Evolutionary conservation across 1,140 invertebrate genomes (phyloP).

Genomic region (Aphaenogaster rudis): DNA sequence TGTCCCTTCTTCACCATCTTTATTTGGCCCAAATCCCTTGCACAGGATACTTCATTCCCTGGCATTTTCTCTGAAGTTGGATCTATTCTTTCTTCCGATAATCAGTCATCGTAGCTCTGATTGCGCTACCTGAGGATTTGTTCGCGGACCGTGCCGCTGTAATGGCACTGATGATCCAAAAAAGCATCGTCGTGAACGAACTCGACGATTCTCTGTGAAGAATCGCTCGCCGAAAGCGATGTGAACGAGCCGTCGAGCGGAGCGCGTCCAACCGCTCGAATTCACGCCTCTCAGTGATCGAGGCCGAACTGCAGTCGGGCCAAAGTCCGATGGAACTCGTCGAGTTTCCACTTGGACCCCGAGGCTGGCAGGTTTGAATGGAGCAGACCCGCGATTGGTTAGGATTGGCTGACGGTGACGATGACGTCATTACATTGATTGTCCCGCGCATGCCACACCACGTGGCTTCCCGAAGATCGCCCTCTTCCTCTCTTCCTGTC

Average conservation of each 20-base stretch:
- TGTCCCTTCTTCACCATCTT: not conserved
- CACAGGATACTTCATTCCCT: constrained; percentile 19
- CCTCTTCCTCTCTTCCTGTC: constrained; percentile 26
- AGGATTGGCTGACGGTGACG: constrained; percentile 76
- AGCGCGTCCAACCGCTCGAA: constrained; percentile 64
- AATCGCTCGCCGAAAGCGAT: constrained; percentile 40
- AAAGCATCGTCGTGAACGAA: not conserved
- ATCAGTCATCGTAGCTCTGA: not conserved
- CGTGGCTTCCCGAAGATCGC: constrained; percentile 79
- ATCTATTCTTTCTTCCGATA: not conserved
- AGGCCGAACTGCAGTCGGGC: constrained; percentile 85
- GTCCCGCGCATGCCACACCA: constrained; percentile 84
- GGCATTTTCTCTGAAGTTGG: not conserved
- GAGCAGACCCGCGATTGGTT: constrained; percentile 83
- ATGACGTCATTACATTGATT: constrained; percentile 87
- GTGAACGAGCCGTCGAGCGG: constrained; percentile 32
- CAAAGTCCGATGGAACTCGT: constrained; percentile 81
- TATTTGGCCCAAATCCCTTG: not conserved
- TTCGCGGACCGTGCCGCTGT: not conserved
- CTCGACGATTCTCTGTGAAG: constrained; percentile 47
- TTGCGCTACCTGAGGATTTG: not conserved
- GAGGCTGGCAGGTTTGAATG: constrained; percentile 84
- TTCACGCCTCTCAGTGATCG: constrained; percentile 83
- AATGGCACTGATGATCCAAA: not conserved
- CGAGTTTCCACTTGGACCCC: constrained; percentile 74